Evolutionary conservation across 2,888 invertebrate genomes (phyloP).

Genomic region (Bhutanitis thaidina): DNA sequence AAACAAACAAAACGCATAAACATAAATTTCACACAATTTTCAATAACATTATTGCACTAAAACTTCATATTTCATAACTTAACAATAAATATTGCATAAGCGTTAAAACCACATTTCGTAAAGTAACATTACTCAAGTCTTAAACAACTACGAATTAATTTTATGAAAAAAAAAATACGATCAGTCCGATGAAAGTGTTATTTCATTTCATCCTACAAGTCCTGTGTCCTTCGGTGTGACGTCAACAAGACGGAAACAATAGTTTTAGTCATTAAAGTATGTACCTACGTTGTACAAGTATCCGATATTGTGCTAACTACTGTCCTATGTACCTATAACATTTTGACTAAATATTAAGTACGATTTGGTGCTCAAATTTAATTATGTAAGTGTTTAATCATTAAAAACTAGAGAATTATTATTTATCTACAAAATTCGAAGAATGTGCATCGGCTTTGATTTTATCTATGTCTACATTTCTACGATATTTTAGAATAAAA

Average conservation of each 20-base stretch:
- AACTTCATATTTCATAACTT: slow-evolving; percentile 66
- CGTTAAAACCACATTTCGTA: slow-evolving; percentile 65
- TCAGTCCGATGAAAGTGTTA: slow-evolving; percentile 71
- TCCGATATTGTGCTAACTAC: slow-evolving; percentile 57
- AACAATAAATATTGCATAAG: slow-evolving; percentile 78
- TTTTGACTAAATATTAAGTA: slow-evolving; percentile 79
- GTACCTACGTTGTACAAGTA: slow-evolving; percentile 37
- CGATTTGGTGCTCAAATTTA: slow-evolving; percentile 78
- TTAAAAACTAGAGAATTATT: slow-evolving; percentile 62
- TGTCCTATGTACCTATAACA: slow-evolving; percentile 42
- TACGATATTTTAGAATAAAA: slow-evolving; percentile 24
- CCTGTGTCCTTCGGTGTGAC: slow-evolving; percentile 41
- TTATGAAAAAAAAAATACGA: slow-evolving; percentile 64
- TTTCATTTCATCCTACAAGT: slow-evolving; percentile 53
- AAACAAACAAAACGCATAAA: slow-evolving; percentile 69
- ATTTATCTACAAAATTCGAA: slow-evolving; percentile 71
- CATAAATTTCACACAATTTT: slow-evolving; percentile 74
- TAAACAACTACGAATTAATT: slow-evolving; percentile 63
- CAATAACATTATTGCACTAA: slow-evolving; percentile 78
- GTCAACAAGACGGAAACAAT: slow-evolving; percentile 52
- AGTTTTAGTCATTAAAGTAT: slow-evolving; percentile 39
- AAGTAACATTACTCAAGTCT: slow-evolving; percentile 64
- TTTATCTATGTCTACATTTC: slow-evolving; percentile 45
- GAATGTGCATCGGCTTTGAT: slow-evolving; percentile 53
- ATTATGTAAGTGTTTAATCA: slow-evolving; percentile 69